Evolutionary conservation across 2,888 invertebrate species (phyloP).

Genomic region (Labia minor): DNA sequence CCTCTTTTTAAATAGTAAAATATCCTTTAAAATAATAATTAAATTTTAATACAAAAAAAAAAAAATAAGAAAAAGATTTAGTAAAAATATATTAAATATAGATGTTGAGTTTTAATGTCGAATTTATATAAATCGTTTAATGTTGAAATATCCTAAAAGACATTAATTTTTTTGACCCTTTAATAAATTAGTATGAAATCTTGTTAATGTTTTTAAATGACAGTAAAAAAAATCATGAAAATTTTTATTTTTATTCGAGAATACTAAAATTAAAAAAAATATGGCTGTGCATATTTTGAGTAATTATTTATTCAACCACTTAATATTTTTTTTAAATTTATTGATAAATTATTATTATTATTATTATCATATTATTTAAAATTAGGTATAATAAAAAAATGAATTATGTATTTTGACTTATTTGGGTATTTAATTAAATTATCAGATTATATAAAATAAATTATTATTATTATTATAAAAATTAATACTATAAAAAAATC

Average conservation of each 20-base stretch:
- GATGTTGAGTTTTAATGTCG: not conserved
- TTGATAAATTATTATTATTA: no score
- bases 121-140: conserved; percentile 4
- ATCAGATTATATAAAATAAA: no score
- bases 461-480: no score
- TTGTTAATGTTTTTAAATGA: not conserved
- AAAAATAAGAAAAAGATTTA: no score
- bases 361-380: no score
- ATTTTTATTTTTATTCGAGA: not conserved
- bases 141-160: not conserved
- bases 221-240: not conserved
- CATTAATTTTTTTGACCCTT: not conserved
- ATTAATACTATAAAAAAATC: no score
- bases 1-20: not conserved
- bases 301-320: not conserved
- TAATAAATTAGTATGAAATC: not conserved
- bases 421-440: no score
- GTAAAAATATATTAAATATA: no score
- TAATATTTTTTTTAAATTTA: not conserved
- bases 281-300: not conserved
- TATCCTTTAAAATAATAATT: not conserved
- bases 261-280: not conserved
- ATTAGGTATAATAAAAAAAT: no score
- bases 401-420: no score
- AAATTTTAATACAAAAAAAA: not conserved